A percentile compares a stretch with the other conserved stretches of the same genome.
These are phyloP conservation scores for Drosophila murphyi DNA, from an alignment of 1,140 invertebrate genomes.

Conservation along the genomic window DNA sequence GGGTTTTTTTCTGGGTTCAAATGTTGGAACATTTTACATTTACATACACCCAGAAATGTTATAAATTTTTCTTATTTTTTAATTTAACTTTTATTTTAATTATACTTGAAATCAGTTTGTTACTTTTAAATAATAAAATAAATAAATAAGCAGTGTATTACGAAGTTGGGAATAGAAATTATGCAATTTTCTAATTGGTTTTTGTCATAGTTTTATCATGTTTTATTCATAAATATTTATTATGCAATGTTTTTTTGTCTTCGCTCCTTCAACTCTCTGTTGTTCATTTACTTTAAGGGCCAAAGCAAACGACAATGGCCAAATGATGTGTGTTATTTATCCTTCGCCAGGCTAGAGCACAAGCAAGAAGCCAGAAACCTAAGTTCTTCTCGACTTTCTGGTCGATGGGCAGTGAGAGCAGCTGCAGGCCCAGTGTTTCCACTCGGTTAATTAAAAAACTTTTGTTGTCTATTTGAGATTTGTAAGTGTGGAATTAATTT, in stretches of 20 bases:
- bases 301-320: constrained; percentile 51
- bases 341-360: constrained; percentile 18
- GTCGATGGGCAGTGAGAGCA: constrained; percentile 35
- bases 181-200: too few species aligned
- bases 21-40: too few species aligned
- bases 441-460: constrained; percentile 77
- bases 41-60: too few species aligned
- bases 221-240: background rate
- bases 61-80: too few species aligned
- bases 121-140: too few species aligned
- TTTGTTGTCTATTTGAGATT: constrained; percentile 43
- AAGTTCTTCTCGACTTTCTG: background rate
- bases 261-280: background rate
- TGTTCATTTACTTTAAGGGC: constrained; percentile 2
- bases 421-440: constrained; percentile 7
- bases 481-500: constrained; percentile 28
- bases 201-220: too few species aligned
- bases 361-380: constrained; percentile 27
- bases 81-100: too few species aligned
- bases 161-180: too few species aligned
- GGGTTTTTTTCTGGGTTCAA: too few species aligned
- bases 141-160: too few species aligned
- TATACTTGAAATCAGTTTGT: too few species aligned
- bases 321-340: constrained; percentile 68
- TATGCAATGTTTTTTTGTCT: background rate